A percentile compares a stretch with the other conserved stretches of the same genome.
These are phyloP conservation scores for Euzophera pinguis DNA, from an alignment of 2,888 invertebrate species.

Conservation along the genomic window DNA sequence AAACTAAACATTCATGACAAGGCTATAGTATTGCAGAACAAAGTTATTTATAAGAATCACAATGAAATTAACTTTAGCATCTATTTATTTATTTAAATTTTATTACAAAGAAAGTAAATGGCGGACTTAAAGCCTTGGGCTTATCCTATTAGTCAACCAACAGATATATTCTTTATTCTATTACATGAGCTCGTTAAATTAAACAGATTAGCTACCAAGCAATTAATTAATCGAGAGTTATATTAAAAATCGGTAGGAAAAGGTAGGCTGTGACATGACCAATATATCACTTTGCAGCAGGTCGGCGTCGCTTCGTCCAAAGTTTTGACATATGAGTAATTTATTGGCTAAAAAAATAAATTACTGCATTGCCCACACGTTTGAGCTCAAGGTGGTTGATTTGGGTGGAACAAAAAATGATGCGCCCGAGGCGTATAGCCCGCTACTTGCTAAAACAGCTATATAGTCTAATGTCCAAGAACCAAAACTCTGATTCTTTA, in stretches of 20 bases:
- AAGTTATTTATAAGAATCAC: too few relatives aligned
- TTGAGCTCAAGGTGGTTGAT: constrained; percentile 73
- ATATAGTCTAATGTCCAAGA: neutral
- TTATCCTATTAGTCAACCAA: too few relatives aligned
- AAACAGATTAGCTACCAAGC: constrained; percentile 48
- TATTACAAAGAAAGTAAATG: too few relatives aligned
- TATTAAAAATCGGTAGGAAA: constrained; percentile 62
- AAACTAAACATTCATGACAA: too few relatives aligned
- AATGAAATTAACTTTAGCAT: too few relatives aligned
- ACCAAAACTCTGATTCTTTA: neutral
- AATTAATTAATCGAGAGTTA: constrained; percentile 60
- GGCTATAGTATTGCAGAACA: too few relatives aligned
- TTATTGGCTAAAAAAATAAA: constrained; percentile 78
- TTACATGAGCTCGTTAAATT: constrained; percentile 43
- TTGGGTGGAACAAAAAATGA: constrained; percentile 74
- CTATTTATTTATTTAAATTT: too few relatives aligned
- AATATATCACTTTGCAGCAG: constrained; percentile 69
- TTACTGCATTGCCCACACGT: constrained; percentile 76
- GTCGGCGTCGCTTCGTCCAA: constrained; percentile 47
- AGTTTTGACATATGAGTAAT: constrained; percentile 78
- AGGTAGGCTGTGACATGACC: constrained; percentile 69
- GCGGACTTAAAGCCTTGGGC: too few relatives aligned
- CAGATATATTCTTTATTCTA: constrained; percentile 1
- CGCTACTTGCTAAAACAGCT: constrained; percentile 50
- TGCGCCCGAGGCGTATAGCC: constrained; percentile 54